Percentiles rank a stretch among this genome's conserved stretches.
Evolutionary conservation across 1,140 invertebrate genomes (phyloP).

Genomic region (Drosophila nigrodunni): DNA sequence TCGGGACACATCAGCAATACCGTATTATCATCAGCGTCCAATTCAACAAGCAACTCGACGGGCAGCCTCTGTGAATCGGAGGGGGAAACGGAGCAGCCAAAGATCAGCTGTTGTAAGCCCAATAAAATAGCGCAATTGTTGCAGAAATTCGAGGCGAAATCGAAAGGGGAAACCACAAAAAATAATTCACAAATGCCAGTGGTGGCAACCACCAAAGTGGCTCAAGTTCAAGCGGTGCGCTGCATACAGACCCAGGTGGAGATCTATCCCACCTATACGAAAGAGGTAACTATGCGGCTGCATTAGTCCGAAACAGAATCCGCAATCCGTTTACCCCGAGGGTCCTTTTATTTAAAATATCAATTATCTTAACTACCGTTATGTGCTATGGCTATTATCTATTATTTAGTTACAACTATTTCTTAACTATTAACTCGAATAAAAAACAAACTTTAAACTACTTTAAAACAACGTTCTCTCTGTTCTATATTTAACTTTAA

Average conservation of each 20-base stretch:
- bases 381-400: conserved; percentile 28
- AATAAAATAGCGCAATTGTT: conserved; percentile 45
- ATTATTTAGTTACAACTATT: conserved; percentile 33
- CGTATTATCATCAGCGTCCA: conserved; percentile 56
- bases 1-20: conserved; percentile 91
- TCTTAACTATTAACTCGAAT: conserved; percentile 50
- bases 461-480: conserved; percentile 22
- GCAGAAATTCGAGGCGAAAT: conserved; percentile 72
- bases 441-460: conserved; percentile 35
- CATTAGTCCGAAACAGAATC: conserved; percentile 47
- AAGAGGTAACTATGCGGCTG: conserved; percentile 84
- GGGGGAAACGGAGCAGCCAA: conserved; percentile 37
- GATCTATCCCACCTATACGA: conserved; percentile 80
- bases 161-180: conserved; percentile 28
- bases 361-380: conserved; percentile 8
- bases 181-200: background rate
- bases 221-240: conserved; percentile 74
- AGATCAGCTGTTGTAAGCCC: conserved; percentile 58
- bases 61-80: conserved; percentile 74
- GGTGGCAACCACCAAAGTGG: conserved; percentile 61
- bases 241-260: conserved; percentile 81
- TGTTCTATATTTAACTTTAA: conserved; percentile 41
- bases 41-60: conserved; percentile 63
- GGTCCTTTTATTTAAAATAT: conserved; percentile 10
- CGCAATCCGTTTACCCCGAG: conserved; percentile 18